A percentile compares a stretch with the other conserved stretches of the same genome.
Conservation (phyloP, 2,113 vertebrate genomes). For the Eubucco bourcierii region DNA sequence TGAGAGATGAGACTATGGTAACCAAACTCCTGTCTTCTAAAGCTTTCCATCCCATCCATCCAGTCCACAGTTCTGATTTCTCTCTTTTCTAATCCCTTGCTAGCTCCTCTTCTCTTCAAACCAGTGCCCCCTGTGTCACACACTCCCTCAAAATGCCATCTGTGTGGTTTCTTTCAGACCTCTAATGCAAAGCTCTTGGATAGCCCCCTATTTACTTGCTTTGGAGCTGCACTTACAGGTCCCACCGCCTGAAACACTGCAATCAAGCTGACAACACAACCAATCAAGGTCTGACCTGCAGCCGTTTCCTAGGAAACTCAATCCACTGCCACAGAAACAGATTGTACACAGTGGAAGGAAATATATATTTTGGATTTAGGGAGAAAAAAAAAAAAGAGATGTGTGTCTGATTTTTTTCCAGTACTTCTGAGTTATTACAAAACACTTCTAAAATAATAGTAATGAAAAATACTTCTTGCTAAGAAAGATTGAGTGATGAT, state of each 20-base stretch:
- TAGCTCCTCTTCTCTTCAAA: neutral
- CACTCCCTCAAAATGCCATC: conserved; percentile 30
- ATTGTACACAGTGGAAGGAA: conserved; percentile 63
- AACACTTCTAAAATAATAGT: conserved; percentile 34
- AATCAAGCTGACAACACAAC: conserved; percentile 72
- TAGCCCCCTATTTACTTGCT: conserved; percentile 56
- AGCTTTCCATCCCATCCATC: neutral
- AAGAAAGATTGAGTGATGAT: conserved; percentile 56
- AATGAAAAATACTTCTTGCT: conserved; percentile 63
- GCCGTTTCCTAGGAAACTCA: conserved; percentile 70
- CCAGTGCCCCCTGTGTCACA: neutral
- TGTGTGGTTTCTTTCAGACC: conserved; percentile 55
- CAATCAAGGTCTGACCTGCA: conserved; percentile 70
- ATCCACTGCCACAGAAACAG: conserved; percentile 67
- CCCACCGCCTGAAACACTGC: conserved; percentile 63
- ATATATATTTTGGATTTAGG: conserved; percentile 47
- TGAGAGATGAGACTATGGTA: accelerated
- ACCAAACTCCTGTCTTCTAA: neutral
- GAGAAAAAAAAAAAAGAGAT: neutral
- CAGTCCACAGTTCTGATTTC: neutral
- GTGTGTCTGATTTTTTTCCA: conserved; percentile 16
- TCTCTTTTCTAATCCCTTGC: neutral
- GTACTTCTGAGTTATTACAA: conserved; percentile 53
- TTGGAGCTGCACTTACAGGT: conserved; percentile 44
- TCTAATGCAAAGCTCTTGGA: conserved; percentile 56